Conservation (phyloP, 2,888 invertebrate species). For the Julus scandinavius region DNA sequence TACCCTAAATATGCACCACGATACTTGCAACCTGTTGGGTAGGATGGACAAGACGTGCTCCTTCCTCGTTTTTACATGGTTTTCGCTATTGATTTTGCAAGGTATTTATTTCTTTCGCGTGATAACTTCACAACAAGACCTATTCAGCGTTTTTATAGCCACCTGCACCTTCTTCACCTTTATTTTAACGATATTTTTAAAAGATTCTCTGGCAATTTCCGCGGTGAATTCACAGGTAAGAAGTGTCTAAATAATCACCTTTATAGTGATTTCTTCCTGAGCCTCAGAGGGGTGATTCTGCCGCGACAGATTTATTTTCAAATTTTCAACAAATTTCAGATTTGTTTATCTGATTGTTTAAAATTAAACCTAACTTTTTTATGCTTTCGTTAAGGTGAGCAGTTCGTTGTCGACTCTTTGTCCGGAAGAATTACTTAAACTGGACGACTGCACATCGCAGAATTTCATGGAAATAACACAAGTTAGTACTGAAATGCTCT, state of each 20-base stretch:
- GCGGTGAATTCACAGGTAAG: neutral
- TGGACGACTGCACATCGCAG: neutral
- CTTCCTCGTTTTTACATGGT: neutral
- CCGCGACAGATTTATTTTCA: too few relatives aligned
- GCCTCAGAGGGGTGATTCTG: too few relatives aligned
- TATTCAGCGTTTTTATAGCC: neutral
- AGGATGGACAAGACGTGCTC: neutral
- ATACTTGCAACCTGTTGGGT: neutral
- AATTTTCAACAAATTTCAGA: too few relatives aligned
- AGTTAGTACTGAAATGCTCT: neutral
- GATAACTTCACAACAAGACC: neutral
- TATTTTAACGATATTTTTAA: neutral
- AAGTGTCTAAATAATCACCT: neutral
- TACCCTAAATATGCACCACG: neutral
- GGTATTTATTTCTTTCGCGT: neutral
- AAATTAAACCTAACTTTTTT: too few relatives aligned
- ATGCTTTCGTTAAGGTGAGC: neutral
- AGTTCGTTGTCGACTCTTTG: conserved; percentile 8
- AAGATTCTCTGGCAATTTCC: neutral
- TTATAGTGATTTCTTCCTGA: too few relatives aligned
- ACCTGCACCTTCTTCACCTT: neutral
- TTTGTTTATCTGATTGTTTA: too few relatives aligned
- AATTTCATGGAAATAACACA: conserved; percentile 30
- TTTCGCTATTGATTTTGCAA: neutral
- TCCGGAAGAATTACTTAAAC: neutral